Evolutionary conservation across 1,140 invertebrate genomes (phyloP).

Genomic region (Brachionus rotundiformis): DNA sequence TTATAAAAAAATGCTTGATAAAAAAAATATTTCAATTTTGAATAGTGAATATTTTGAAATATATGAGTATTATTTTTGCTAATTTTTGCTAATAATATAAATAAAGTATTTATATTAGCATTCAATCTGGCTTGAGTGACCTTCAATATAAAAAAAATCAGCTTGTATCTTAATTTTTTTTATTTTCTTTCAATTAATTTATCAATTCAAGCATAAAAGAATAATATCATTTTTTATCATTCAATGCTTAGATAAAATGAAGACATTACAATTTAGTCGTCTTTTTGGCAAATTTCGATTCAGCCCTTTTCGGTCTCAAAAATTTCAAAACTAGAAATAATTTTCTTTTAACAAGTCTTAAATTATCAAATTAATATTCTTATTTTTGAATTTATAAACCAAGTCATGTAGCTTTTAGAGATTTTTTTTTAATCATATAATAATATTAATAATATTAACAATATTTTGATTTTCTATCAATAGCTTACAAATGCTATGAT

Average conservation of each 20-base stretch:
- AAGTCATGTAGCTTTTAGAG: too few relatives aligned
- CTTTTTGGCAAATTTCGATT: background rate
- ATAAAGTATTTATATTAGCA: slow-evolving; percentile 5
- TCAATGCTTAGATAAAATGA: background rate
- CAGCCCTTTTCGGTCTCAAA: too few relatives aligned
- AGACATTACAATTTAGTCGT: background rate
- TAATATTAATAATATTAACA: too few relatives aligned
- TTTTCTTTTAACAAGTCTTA: too few relatives aligned
- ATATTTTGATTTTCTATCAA: too few relatives aligned
- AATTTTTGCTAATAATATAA: background rate
- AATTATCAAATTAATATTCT: too few relatives aligned
- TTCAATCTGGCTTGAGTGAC: background rate
- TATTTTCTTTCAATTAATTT: background rate
- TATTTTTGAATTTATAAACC: too few relatives aligned
- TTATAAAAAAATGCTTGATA: slow-evolving; percentile 14
- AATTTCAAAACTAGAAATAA: too few relatives aligned
- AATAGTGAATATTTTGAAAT: background rate
- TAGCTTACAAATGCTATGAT: too few relatives aligned
- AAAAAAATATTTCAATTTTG: slow-evolving; percentile 5
- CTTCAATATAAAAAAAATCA: background rate
- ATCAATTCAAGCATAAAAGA: background rate
- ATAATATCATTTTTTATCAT: background rate
- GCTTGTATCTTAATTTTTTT: background rate
- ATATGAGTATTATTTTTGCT: slow-evolving; percentile 11
- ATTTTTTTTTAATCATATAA: too few relatives aligned